A percentile compares a stretch with the other conserved stretches of the same genome.
These are phyloP conservation scores for Aricia agestis DNA, from an alignment of 1,140 invertebrate species.

Conservation along the genomic window DNA sequence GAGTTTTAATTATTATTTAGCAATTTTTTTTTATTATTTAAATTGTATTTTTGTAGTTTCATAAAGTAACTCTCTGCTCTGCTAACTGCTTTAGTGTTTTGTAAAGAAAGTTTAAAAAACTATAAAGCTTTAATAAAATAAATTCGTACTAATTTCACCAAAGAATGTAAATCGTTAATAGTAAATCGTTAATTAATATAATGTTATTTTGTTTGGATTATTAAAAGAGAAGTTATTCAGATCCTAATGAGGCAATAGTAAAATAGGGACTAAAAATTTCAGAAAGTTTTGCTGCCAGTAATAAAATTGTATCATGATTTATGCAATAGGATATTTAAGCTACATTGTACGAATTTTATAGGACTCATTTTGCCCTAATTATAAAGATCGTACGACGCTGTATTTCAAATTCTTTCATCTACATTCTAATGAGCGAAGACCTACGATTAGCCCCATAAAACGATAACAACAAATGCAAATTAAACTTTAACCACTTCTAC, in stretches of 20 bases:
- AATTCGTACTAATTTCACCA: too few species aligned
- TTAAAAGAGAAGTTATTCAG: too few species aligned
- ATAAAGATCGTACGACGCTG: not conserved
- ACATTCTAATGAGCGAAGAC: slow-evolving; percentile 22
- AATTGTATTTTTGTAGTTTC: too few species aligned
- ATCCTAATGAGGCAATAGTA: too few species aligned
- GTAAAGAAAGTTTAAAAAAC: too few species aligned
- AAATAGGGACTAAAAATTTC: not conserved
- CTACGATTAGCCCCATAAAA: slow-evolving; percentile 34
- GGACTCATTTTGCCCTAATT: not conserved
- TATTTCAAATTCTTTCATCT: slow-evolving; percentile 10
- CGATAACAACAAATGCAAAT: slow-evolving; percentile 22
- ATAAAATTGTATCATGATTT: not conserved
- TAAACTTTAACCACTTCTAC: slow-evolving; percentile 19
- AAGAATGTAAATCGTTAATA: too few species aligned
- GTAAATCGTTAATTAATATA: too few species aligned
- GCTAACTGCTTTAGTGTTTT: too few species aligned
- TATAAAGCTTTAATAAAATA: too few species aligned
- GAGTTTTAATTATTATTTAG: not conserved
- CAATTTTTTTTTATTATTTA: not conserved
- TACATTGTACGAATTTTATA: slow-evolving; percentile 1
- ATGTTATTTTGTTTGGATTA: too few species aligned
- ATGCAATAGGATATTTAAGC: not conserved
- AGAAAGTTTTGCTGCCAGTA: not conserved
- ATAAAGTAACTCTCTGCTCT: too few species aligned